phyloP scores from a whole-genome alignment of 2,797 vertebrate species.

The Apogon hyalosoma region DNA sequence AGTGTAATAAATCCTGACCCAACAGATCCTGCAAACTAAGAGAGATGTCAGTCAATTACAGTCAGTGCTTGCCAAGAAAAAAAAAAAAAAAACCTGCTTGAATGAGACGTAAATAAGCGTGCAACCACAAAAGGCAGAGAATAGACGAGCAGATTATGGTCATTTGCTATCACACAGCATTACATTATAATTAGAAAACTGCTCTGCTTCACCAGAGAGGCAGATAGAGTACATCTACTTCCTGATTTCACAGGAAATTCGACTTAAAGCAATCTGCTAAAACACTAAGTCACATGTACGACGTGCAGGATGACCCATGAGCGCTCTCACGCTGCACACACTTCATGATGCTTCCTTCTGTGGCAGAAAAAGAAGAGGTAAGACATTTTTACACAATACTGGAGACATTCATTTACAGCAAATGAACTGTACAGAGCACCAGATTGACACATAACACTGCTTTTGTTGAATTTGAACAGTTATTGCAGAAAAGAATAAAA shows the following conservation, averaged over 20 bases:
- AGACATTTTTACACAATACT: constrained; percentile 38
- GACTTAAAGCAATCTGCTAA: neutral
- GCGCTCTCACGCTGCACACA: neutral
- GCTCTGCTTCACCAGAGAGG: constrained; percentile 3
- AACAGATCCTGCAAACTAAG: neutral
- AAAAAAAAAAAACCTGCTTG: neutral
- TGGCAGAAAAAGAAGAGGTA: constrained; percentile 58
- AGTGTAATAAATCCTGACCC: neutral
- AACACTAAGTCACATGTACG: neutral
- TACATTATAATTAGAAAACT: constrained; percentile 12
- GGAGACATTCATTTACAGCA: no score
- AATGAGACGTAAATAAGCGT: neutral
- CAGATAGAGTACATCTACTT: constrained; percentile 32
- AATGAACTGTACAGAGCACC: neutral
- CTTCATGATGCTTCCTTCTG: neutral
- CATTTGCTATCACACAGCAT: neutral
- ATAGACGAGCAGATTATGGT: neutral
- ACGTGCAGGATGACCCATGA: constrained; percentile 10
- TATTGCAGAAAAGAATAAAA: neutral
- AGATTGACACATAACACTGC: neutral
- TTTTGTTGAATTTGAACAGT: neutral
- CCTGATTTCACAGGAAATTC: constrained; percentile 58
- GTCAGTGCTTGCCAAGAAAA: no score
- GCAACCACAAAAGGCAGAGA: neutral
- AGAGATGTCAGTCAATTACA: neutral